A percentile compares a stretch with the other conserved stretches of the same genome.
phyloP scores from a whole-genome alignment of 37 sponge, comb jelly and placozoan species.

The Beroe ovata region DNA sequence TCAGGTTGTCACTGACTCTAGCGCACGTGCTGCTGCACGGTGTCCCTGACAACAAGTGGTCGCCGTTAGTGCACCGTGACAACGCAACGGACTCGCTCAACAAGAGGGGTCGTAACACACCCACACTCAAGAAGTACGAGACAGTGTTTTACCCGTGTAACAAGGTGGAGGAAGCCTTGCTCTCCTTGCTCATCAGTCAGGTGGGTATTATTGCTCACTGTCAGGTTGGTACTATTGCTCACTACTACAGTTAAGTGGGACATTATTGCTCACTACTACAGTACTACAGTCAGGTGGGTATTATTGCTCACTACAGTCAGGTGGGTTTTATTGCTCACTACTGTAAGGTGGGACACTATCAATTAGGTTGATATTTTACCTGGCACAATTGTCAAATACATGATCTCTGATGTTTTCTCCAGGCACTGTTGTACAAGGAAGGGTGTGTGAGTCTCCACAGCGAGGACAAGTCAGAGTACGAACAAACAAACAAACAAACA shows the following conservation, averaged over 20 bases:
- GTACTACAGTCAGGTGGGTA: too few species aligned
- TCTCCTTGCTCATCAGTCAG: slow-evolving; percentile 24
- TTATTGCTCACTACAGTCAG: too few species aligned
- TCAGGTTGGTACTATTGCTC: neutral
- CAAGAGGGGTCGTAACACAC: slow-evolving; percentile 40
- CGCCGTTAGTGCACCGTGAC: neutral
- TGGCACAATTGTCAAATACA: too few species aligned
- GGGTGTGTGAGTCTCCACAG: slow-evolving; percentile 58
- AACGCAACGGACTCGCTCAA: neutral
- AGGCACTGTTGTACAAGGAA: slow-evolving; percentile 57
- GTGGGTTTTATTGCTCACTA: too few species aligned
- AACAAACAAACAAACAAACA: neutral
- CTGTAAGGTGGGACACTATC: too few species aligned
- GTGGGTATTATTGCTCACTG: neutral
- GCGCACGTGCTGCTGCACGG: slow-evolving; percentile 49
- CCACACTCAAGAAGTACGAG: slow-evolving; percentile 64
- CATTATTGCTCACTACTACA: neutral
- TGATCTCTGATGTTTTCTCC: too few species aligned
- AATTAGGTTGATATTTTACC: too few species aligned
- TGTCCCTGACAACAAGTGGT: slow-evolving; percentile 37
- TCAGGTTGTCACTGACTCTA: slow-evolving; percentile 8
- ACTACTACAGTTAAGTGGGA: neutral
- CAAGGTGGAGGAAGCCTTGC: slow-evolving; percentile 57
- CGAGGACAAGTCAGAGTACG: slow-evolving; percentile 1
- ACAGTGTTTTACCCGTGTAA: slow-evolving; percentile 55